Conservation (phyloP, 2,113 vertebrate genomes). For the Eulemur rufifrons region DNA sequence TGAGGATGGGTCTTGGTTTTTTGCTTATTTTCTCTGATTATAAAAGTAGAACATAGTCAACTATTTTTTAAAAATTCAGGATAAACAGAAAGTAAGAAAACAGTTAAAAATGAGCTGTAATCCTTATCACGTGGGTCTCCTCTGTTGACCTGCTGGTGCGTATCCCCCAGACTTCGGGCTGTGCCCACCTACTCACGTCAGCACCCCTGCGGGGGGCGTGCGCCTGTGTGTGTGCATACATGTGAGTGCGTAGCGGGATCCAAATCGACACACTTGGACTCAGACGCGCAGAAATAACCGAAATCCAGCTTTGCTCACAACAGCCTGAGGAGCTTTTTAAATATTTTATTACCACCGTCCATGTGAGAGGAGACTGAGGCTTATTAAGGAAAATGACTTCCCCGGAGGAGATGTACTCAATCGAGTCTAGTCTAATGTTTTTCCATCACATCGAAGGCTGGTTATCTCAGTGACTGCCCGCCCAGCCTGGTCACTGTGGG, state of each 20-base stretch:
- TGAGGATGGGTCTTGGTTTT: neutral
- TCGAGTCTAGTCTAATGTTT: neutral
- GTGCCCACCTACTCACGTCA: rapidly evolving
- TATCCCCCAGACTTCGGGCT: neutral
- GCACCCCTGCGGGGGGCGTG: too few species aligned
- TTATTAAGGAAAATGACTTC: neutral
- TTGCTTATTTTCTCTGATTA: neutral
- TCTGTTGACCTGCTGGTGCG: neutral
- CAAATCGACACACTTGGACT: neutral
- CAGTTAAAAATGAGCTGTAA: neutral
- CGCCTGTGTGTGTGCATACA: rapidly evolving
- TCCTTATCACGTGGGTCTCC: neutral
- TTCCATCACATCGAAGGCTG: neutral
- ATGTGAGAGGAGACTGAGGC: neutral
- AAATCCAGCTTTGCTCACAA: neutral
- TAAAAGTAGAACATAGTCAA: neutral
- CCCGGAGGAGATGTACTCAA: neutral
- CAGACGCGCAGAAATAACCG: neutral
- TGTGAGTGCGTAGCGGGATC: neutral
- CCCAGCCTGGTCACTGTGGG: neutral
- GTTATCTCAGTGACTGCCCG: neutral
- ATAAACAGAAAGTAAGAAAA: neutral
- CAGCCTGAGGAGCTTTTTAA: neutral
- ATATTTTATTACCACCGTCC: neutral
- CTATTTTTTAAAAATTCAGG: too few species aligned